phyloP scores from a whole-genome alignment of 2,113 vertebrate genomes.

The Chinchilla lanigera region DNA sequence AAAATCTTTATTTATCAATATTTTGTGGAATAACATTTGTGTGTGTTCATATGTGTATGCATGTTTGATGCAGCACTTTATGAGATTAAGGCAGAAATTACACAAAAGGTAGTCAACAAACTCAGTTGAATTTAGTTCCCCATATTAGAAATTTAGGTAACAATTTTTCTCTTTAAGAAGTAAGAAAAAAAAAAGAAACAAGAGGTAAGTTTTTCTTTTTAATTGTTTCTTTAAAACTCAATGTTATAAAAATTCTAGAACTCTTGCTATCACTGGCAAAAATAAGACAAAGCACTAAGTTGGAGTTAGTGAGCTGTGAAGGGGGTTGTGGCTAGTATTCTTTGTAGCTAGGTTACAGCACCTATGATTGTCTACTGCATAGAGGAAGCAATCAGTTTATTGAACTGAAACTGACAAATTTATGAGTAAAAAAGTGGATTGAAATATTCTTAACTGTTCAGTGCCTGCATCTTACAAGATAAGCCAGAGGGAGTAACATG shows the following conservation, averaged over 20 bases:
- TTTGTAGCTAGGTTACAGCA: background rate
- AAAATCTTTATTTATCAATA: background rate
- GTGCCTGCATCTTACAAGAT: background rate
- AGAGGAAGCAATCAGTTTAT: background rate
- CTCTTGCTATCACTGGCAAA: background rate
- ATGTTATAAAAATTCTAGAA: background rate
- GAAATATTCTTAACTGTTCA: background rate
- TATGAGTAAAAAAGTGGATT: background rate
- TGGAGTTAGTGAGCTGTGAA: background rate
- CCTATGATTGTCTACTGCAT: background rate
- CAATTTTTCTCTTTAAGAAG: conserved; percentile 29
- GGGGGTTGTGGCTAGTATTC: background rate
- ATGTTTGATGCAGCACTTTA: background rate
- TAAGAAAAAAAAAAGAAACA: background rate
- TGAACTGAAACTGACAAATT: background rate
- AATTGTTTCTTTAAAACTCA: conserved; percentile 33
- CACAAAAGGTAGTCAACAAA: background rate
- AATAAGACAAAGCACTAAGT: conserved; percentile 5
- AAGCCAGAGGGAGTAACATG: background rate
- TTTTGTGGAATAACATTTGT: background rate
- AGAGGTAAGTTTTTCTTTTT: background rate
- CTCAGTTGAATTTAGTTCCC: background rate
- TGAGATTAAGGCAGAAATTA: background rate
- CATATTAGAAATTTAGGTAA: background rate
- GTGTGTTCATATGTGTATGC: background rate